Conservation (phyloP, 2,888 invertebrate genomes). For the Petrolisthes cinctipes region DNA sequence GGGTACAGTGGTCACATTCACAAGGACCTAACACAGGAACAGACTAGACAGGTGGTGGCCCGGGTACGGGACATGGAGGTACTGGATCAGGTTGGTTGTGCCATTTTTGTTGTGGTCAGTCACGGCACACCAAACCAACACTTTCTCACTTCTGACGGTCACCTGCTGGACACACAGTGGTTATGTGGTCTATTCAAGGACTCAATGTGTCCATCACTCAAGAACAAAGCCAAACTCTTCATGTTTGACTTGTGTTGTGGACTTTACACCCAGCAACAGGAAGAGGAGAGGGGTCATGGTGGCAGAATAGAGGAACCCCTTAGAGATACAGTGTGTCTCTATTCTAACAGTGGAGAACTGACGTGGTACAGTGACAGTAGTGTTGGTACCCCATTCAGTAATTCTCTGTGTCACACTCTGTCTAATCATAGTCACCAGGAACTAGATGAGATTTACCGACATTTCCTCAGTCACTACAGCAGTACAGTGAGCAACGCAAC, state of each 20-base stretch:
- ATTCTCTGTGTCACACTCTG: slow-evolving; percentile 31
- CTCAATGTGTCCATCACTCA: slow-evolving; percentile 24
- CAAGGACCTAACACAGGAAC: not conserved
- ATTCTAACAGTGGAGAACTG: slow-evolving; percentile 9
- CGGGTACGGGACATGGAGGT: not conserved
- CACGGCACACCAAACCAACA: not conserved
- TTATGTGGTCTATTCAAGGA: slow-evolving; percentile 23
- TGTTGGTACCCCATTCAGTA: slow-evolving; percentile 30
- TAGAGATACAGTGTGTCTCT: slow-evolving; percentile 26
- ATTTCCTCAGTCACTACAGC: slow-evolving; percentile 30
- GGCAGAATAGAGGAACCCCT: slow-evolving; percentile 30
- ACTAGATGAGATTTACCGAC: slow-evolving; percentile 33
- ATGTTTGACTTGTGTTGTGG: slow-evolving; percentile 23
- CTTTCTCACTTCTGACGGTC: slow-evolving; percentile 30
- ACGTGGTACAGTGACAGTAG: not conserved
- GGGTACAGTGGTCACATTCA: slow-evolving; percentile 26
- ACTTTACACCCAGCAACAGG: not conserved
- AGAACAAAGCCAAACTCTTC: slow-evolving; percentile 41
- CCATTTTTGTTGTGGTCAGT: slow-evolving; percentile 26
- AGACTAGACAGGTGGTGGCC: slow-evolving; percentile 2
- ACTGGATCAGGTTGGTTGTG: slow-evolving; percentile 14
- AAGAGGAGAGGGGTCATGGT: not conserved
- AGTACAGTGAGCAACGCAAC: not conserved
- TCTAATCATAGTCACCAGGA: slow-evolving; percentile 5
- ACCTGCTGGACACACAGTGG: slow-evolving; percentile 25